Percentiles rank a stretch among this genome's conserved stretches.
Conservation (phyloP, 2,113 vertebrate genomes). For the Gorsachius goisagi region DNA sequence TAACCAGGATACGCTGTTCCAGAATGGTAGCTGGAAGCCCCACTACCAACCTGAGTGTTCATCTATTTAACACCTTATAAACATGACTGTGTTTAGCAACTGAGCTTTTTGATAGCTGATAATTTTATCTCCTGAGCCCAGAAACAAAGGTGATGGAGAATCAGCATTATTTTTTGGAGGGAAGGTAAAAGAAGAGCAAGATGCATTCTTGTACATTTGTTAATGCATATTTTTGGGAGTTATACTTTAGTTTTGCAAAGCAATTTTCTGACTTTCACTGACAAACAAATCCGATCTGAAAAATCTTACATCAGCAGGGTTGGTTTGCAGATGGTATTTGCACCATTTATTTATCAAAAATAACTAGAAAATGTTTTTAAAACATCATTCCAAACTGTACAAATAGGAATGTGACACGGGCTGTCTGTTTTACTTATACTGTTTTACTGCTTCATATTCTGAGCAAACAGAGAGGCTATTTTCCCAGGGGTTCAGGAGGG, state of each 20-base stretch:
- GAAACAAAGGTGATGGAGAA: neutral
- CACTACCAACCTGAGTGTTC: neutral
- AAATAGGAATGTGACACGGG: conserved; percentile 84
- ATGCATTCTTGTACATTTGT: neutral
- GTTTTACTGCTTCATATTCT: conserved; percentile 91
- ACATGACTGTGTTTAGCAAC: neutral
- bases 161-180: neutral
- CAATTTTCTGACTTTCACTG: conserved; percentile 61
- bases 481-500: conserved; percentile 96
- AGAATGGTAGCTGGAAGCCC: neutral
- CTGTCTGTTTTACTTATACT: conserved; percentile 93
- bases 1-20: neutral
- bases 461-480: conserved; percentile 88
- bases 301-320: conserved; percentile 64
- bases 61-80: neutral
- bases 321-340: conserved; percentile 72
- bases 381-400: conserved; percentile 68
- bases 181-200: neutral
- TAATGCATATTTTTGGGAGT: conserved; percentile 27
- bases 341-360: conserved; percentile 77
- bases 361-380: conserved; percentile 77
- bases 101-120: neutral
- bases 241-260: conserved; percentile 46
- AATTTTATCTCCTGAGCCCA: neutral
- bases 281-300: conserved; percentile 68